phyloP scores from a whole-genome alignment of 2,113 vertebrate genomes.

The Hippocampus comes region DNA sequence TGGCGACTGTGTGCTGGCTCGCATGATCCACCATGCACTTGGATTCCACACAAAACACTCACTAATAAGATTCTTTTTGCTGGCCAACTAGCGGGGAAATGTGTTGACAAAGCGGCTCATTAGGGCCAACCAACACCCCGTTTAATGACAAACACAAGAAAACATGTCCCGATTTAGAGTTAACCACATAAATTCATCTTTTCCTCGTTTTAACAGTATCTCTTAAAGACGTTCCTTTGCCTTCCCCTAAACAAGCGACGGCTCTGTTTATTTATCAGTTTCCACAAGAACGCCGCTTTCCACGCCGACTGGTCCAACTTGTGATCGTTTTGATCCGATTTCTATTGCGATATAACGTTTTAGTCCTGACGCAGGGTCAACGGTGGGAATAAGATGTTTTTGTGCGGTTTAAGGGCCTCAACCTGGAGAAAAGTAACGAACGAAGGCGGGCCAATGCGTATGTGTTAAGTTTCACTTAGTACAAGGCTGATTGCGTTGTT shows the following conservation, averaged over 20 bases:
- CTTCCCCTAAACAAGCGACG: constrained; percentile 21
- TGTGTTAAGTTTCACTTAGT: constrained; percentile 42
- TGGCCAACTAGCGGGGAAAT: constrained; percentile 36
- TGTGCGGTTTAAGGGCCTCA: constrained; percentile 19
- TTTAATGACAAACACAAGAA: constrained; percentile 32
- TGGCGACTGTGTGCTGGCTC: constrained; percentile 58
- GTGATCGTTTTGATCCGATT: constrained; percentile 47
- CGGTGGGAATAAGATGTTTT: constrained; percentile 52
- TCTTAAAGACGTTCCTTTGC: constrained; percentile 55
- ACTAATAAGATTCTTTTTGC: constrained; percentile 70
- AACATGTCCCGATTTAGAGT: constrained; percentile 63
- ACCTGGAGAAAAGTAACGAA: constrained; percentile 41
- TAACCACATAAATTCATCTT: constrained; percentile 74
- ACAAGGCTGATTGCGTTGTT: constrained; percentile 44
- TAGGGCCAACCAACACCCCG: constrained; percentile 16
- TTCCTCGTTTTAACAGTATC: constrained; percentile 78
- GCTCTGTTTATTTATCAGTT: constrained; percentile 10
- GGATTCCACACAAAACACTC: constrained; percentile 70
- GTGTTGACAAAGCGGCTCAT: constrained; percentile 36
- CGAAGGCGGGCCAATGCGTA: constrained; percentile 6
- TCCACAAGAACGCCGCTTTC: constrained; percentile 49
- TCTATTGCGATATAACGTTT: constrained; percentile 71
- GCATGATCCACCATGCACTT: constrained; percentile 71
- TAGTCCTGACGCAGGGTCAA: constrained; percentile 61
- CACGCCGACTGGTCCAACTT: constrained; percentile 44